Evolutionary conservation across 2,797 vertebrate species (phyloP).

Genomic region (Mormyrops boulengeri): DNA sequence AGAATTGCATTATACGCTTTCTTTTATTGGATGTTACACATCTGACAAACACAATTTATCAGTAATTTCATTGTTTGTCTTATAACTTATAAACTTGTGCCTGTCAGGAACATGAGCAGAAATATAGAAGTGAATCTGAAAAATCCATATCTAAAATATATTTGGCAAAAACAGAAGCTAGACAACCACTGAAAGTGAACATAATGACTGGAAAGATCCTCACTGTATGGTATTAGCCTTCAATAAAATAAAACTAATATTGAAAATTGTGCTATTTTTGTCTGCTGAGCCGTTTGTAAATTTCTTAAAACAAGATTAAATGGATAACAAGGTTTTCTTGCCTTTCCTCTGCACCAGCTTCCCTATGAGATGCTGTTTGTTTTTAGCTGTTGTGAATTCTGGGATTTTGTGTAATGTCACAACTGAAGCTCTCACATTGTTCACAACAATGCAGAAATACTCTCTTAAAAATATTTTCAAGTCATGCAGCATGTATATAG

Average conservation of each 20-base stretch:
- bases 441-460: neutral
- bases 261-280: neutral
- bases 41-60: neutral
- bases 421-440: neutral
- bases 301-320: neutral
- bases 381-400: neutral
- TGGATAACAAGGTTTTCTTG: neutral
- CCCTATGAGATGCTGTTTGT: neutral
- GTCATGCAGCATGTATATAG: neutral
- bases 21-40: neutral
- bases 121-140: neutral
- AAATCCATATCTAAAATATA: neutral
- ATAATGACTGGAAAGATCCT: neutral
- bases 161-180: neutral
- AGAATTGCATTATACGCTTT: constrained; percentile 1
- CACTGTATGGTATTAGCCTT: neutral
- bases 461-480: neutral
- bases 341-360: neutral
- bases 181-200: neutral
- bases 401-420: neutral
- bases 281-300: neutral
- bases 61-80: neutral
- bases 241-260: neutral
- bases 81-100: neutral
- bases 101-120: neutral